Evolutionary conservation across 30 jellyfish, hydroid and myxozoan species (phyloP).

Genomic region (Nemopilema nomurai): DNA sequence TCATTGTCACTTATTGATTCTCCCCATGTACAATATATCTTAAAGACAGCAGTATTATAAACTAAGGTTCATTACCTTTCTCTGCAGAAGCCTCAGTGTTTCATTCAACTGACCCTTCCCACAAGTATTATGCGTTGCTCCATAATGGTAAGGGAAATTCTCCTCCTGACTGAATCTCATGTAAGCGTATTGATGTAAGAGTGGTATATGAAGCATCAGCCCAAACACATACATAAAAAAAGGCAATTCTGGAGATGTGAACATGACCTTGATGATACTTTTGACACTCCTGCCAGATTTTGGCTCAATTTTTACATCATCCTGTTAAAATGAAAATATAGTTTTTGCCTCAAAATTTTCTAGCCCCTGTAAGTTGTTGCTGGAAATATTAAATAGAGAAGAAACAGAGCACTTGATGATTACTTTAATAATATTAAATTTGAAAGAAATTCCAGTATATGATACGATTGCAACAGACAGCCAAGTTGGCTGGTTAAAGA

Average conservation of each 20-base stretch:
- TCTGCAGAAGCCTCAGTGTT: slow-evolving; percentile 38
- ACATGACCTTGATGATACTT: neutral
- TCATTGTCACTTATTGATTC: no score
- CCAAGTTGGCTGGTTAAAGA: no score
- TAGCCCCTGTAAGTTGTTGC: neutral
- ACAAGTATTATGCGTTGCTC: slow-evolving; percentile 33
- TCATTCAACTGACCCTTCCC: slow-evolving; percentile 9
- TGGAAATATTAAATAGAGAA: no score
- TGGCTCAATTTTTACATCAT: neutral
- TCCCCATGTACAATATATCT: no score
- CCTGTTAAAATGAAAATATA: neutral
- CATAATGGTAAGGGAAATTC: slow-evolving; percentile 51
- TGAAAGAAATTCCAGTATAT: no score
- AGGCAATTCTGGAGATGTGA: slow-evolving; percentile 46
- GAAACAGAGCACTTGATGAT: no score
- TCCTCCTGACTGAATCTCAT: slow-evolving; percentile 60
- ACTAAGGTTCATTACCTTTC: slow-evolving; percentile 50
- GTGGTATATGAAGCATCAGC: slow-evolving; percentile 64
- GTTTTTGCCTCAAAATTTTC: neutral
- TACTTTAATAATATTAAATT: no score
- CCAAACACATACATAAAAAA: slow-evolving; percentile 62
- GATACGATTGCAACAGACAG: no score
- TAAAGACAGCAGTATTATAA: no score
- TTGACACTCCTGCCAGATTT: neutral
- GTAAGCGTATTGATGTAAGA: slow-evolving; percentile 64